Evolutionary conservation across 2,888 invertebrate genomes (phyloP).

Genomic region (Mythimna lalbum): DNA sequence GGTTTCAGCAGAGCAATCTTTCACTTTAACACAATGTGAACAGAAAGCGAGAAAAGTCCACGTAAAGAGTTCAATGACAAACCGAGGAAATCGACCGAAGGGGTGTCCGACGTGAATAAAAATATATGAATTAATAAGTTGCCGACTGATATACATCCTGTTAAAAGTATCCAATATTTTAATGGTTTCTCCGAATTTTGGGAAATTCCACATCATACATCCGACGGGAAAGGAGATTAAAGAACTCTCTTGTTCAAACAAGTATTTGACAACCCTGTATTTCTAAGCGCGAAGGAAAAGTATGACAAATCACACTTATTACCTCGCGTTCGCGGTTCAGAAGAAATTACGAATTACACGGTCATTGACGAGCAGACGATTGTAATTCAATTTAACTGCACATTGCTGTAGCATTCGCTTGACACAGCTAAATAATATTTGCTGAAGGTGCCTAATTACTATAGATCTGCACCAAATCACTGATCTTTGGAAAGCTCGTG

Average conservation of each 20-base stretch:
- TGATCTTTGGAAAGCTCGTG: conserved; percentile 23
- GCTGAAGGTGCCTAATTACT: conserved; percentile 25
- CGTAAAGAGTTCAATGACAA: conserved; percentile 75
- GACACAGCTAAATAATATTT: conserved; percentile 29
- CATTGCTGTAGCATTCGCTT: conserved; percentile 51
- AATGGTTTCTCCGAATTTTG: conserved; percentile 44
- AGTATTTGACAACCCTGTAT: conserved; percentile 46
- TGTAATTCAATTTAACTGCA: conserved; percentile 69
- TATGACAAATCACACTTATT: conserved; percentile 81
- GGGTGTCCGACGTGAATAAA: conserved; percentile 64
- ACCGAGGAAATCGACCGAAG: conserved; percentile 66
- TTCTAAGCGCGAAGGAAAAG: conserved; percentile 75
- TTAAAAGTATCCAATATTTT: conserved; percentile 37
- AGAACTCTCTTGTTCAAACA: conserved; percentile 32
- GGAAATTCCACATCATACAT: conserved; percentile 22
- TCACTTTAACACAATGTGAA: conserved; percentile 56
- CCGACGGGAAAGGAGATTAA: conserved; percentile 39
- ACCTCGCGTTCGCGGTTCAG: conserved; percentile 67
- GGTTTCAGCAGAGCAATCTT: conserved; percentile 50
- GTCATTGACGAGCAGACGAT: conserved; percentile 68
- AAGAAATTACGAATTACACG: conserved; percentile 70
- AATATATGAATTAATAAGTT: conserved; percentile 55
- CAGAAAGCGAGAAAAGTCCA: conserved; percentile 71
- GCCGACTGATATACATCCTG: conserved; percentile 66
- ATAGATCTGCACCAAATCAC: conserved; percentile 30